Percentiles rank a stretch among this genome's conserved stretches.
Conservation (phyloP, 2,888 invertebrate genomes). For the Ametastegia equiseti region DNA sequence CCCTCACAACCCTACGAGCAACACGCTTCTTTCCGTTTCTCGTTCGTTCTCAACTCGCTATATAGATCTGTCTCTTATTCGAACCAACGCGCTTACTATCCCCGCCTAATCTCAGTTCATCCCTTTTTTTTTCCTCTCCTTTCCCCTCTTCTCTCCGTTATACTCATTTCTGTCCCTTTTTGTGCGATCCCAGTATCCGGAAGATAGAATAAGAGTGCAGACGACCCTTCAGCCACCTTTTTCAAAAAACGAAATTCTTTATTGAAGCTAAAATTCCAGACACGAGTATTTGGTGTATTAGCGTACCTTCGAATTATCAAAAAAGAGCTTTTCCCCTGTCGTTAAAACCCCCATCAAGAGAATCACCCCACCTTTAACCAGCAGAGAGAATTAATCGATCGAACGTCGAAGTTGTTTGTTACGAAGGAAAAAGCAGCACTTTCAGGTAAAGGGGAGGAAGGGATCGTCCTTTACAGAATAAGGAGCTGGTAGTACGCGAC, state of each 20-base stretch:
- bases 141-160: conserved; percentile 62
- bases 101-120: conserved; percentile 57
- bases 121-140: conserved; percentile 57
- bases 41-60: conserved; percentile 58
- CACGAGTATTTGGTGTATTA: neutral
- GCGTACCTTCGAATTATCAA: conserved; percentile 21
- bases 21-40: conserved; percentile 59
- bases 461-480: neutral
- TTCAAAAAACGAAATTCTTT: conserved; percentile 19
- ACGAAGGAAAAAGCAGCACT: conserved; percentile 22
- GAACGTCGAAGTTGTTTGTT: conserved; percentile 30
- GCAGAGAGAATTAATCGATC: conserved; percentile 26
- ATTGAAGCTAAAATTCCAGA: neutral
- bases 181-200: conserved; percentile 9
- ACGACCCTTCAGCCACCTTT: neutral
- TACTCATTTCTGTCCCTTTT: conserved; percentile 40
- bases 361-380: neutral
- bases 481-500: neutral
- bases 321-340: neutral
- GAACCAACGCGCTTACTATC: conserved; percentile 70
- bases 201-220: conserved; percentile 26
- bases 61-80: conserved; percentile 73
- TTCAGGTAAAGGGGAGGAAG: neutral
- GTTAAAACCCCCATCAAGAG: neutral
- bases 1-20: conserved; percentile 26